Evolutionary conservation across 2,797 vertebrate species (phyloP), one percentile per base, ranked within the genome.

Genomic region (Pantherophis vulpinus): DNA sequence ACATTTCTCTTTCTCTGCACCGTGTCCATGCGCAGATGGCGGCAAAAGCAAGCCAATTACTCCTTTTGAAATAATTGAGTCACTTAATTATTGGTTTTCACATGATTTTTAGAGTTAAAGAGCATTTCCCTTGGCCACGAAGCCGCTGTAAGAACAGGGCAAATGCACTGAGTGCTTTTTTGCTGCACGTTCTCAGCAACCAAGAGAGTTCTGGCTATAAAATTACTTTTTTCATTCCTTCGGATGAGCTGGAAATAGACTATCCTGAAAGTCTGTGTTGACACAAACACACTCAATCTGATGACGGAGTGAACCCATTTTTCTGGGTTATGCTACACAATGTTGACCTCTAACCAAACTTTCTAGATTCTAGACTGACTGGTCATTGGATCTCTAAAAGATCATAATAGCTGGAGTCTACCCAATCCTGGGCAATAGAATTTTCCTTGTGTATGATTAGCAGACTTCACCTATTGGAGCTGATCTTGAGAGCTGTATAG

Each of bases 21-120:
- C 87, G 70, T 79, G 91, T 94, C 47, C 79, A 1, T 12, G 20
- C 47, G 79, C 95, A 88, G 90, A 92, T 94, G 87, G 86, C 91
- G 56, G 32, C 7, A 86, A 59, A 90, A 94, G 92, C 92, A 94
- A 91, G 14, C 74, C 0, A 32, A 79, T 90, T 25, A 93, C 88
- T 79, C 63, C 18, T 87, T 56, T 90, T 11, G 16, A 70, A 74
- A 56, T 66, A 87, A 93, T 93, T 93, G 86, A 92, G 95, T 89
- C 94, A 94, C 93, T 95, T 94, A 93, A 92, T 96, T 95, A 95
- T 6, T 91, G 95, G 94, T 94, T 96, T 96, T 94, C 0, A 29
- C 94, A 95, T 94, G n/a, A 20, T 32, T 58, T n/a, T 20, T 23
- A 88, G 93, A 60, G 32, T 92, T 55, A 91, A 95, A 95, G 92